Evolutionary conservation across 1,140 invertebrate genomes (phyloP).

Genomic region (Asbolus verrucosus): DNA sequence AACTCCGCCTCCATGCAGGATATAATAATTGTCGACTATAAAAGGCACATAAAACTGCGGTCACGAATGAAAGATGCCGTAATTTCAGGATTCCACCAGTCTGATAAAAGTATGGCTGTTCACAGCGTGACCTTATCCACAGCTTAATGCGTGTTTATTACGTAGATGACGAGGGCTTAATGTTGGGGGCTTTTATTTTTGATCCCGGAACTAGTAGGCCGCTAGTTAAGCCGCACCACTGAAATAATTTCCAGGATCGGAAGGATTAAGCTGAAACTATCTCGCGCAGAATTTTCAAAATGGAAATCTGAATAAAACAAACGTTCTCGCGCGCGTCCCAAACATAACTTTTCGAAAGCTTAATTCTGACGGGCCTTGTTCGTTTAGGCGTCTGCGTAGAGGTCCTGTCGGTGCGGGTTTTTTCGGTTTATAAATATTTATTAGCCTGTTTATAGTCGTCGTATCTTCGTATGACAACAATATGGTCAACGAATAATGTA

Average conservation of each 20-base stretch:
- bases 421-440: constrained; percentile 18
- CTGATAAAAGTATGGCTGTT: constrained; percentile 44
- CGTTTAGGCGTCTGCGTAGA: too few species aligned
- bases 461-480: background rate
- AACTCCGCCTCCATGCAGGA: constrained; percentile 25
- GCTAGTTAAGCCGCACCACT: constrained; percentile 1
- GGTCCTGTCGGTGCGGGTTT: too few species aligned
- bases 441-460: background rate
- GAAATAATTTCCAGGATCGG: constrained; percentile 12
- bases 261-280: constrained; percentile 18
- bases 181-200: constrained; percentile 3
- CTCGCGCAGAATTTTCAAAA: too few species aligned
- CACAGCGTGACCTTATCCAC: constrained; percentile 19
- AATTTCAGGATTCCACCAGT: constrained; percentile 48
- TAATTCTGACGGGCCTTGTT: too few species aligned
- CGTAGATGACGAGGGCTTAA: constrained; percentile 37
- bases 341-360: too few species aligned
- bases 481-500: constrained; percentile 1
- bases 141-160: constrained; percentile 43
- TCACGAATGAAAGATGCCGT: constrained; percentile 48
- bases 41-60: constrained; percentile 47
- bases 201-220: background rate
- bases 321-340: background rate
- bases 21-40: constrained; percentile 52
- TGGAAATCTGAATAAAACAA: too few species aligned